Evolutionary conservation across 2,113 vertebrate genomes (phyloP).

Genomic region (Vulpes ferrilata): DNA sequence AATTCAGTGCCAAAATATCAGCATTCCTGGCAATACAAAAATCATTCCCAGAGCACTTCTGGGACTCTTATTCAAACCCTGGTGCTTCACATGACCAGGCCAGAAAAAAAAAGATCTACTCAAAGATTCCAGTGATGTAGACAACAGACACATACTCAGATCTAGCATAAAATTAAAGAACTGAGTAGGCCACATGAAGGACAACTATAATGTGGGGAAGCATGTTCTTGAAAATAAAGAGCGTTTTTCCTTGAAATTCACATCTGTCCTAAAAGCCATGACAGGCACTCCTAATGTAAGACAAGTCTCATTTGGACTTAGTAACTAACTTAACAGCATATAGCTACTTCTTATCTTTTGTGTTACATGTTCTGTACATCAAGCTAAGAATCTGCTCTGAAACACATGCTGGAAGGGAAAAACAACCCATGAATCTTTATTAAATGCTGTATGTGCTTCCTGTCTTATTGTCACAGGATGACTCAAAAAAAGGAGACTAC

Average conservation of each 20-base stretch:
- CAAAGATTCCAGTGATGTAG: conserved; percentile 31
- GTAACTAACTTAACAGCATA: neutral
- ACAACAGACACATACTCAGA: conserved; percentile 72
- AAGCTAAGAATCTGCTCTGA: conserved; percentile 5
- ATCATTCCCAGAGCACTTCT: conserved; percentile 68
- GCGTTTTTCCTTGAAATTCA: neutral
- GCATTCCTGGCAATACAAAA: conserved; percentile 72
- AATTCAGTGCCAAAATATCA: conserved; percentile 57
- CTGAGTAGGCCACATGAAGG: neutral
- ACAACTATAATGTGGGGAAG: conserved; percentile 64
- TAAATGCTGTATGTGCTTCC: neutral
- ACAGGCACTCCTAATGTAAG: neutral
- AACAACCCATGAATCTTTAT: neutral
- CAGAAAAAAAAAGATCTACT: conserved; percentile 28
- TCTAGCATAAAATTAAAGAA: conserved; percentile 33
- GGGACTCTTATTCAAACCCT: conserved; percentile 68
- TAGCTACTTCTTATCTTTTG: neutral
- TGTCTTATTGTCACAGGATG: neutral
- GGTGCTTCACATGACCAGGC: conserved; percentile 37
- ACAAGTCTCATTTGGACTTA: neutral
- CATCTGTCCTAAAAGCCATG: neutral
- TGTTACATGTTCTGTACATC: neutral
- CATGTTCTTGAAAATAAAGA: conserved; percentile 68
- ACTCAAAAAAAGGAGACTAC: neutral
- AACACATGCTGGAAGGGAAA: neutral